Conservation (phyloP, 2,797 vertebrate species). For the Apogon hyalosoma region DNA sequence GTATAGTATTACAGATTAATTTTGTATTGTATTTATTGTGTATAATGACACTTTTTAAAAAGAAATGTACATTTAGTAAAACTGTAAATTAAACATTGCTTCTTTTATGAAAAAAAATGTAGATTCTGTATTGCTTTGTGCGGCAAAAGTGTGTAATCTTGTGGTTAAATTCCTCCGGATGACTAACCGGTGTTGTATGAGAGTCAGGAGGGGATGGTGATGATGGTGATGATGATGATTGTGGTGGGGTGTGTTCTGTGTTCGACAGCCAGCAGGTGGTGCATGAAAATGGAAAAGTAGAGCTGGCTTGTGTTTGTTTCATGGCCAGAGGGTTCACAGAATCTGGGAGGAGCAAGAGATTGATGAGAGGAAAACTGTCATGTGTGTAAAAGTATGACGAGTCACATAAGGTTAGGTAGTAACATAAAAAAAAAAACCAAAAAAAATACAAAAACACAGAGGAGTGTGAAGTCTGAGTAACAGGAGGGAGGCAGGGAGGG, state of each 20-base stretch:
- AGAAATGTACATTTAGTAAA: slow-evolving; percentile 99
- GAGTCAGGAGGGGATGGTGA: slow-evolving; percentile 13
- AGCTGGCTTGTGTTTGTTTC: slow-evolving; percentile 12
- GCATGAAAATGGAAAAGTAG: slow-evolving; percentile 50
- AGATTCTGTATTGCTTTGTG: slow-evolving; percentile 35
- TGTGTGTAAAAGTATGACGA: slow-evolving; percentile 30
- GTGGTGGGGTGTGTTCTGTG: slow-evolving; percentile 27
- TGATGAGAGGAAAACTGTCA: slow-evolving; percentile 31
- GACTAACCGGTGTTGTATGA: slow-evolving; percentile 23
- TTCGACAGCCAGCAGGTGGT: slow-evolving; percentile 76
- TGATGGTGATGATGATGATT: not conserved
- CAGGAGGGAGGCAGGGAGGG: not conserved
- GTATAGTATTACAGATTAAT: slow-evolving; percentile 98
- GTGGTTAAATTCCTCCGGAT: slow-evolving; percentile 28
- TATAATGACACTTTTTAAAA: slow-evolving; percentile 98
- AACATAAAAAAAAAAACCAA: not conserved
- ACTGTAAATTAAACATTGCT: slow-evolving; percentile 97
- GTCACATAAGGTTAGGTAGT: slow-evolving; percentile 13
- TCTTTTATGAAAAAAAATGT: slow-evolving; percentile 89
- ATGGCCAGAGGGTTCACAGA: slow-evolving; percentile 17
- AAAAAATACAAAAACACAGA: not conserved
- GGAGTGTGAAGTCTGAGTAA: not conserved
- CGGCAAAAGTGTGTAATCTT: not conserved
- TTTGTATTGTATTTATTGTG: slow-evolving; percentile 99
- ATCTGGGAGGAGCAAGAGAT: slow-evolving; percentile 44